Percentiles rank a stretch among this genome's conserved stretches.
These are phyloP conservation scores for Eumerus sabulonum DNA, from an alignment of 2,888 invertebrate species.

Conservation along the genomic window DNA sequence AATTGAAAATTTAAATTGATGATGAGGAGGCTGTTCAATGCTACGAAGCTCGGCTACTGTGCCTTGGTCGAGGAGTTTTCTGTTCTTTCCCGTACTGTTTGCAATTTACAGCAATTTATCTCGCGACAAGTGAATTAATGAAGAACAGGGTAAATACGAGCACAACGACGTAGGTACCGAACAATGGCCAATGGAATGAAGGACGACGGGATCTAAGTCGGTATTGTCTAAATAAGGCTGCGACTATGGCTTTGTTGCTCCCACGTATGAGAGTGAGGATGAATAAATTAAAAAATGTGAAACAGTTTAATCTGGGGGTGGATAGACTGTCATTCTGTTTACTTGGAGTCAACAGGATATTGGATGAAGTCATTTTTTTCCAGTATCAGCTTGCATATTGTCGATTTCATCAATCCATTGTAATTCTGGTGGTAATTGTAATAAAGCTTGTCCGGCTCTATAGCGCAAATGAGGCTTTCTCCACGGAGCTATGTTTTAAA, in stretches of 20 bases:
- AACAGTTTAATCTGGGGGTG: background rate
- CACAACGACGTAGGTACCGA: background rate
- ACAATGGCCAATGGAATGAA: background rate
- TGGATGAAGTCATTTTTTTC: too few relatives aligned
- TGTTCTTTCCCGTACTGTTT: conserved; percentile 12
- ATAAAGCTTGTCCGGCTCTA: too few relatives aligned
- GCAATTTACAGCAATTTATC: conserved; percentile 58
- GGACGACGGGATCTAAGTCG: background rate
- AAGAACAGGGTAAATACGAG: conserved; percentile 38
- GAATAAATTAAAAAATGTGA: conserved; percentile 9
- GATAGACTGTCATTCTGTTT: too few relatives aligned
- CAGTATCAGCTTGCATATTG: too few relatives aligned
- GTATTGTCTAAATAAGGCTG: background rate
- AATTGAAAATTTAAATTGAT: conserved; percentile 65
- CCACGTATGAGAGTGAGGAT: background rate
- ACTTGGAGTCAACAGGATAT: too few relatives aligned
- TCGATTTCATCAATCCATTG: too few relatives aligned
- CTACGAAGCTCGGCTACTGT: too few relatives aligned
- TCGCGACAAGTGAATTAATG: conserved; percentile 50
- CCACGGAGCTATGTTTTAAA: too few relatives aligned
- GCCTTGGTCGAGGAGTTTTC: too few relatives aligned
- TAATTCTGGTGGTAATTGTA: too few relatives aligned
- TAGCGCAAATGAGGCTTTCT: too few relatives aligned
- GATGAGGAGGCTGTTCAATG: conserved; percentile 37
- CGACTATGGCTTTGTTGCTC: background rate